phyloP scores from a whole-genome alignment of 30 jellyfish, hydroid and myxozoan species.

The Nemopilema nomurai region DNA sequence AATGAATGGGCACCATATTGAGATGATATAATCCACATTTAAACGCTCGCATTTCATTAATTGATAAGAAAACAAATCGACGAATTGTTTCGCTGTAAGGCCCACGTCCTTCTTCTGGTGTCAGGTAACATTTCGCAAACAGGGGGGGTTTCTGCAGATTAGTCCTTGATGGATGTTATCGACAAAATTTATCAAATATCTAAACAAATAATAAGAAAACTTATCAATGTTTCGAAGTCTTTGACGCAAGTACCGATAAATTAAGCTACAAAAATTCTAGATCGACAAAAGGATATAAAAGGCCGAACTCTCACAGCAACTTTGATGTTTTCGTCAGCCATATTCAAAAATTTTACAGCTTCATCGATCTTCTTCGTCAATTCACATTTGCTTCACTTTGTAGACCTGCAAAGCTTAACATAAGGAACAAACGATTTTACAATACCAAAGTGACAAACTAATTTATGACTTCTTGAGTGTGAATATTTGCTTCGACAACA shows the following conservation, averaged over 20 bases:
- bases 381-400: not conserved
- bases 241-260: not conserved
- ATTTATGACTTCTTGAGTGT: not conserved
- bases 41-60: not conserved
- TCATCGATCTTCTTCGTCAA: not conserved
- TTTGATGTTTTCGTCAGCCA: slow-evolving; percentile 82
- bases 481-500: not conserved
- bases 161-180: no score
- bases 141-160: no score
- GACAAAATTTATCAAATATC: no score
- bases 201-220: no score
- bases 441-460: not conserved
- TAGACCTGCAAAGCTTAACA: not conserved
- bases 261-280: not conserved
- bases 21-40: not conserved
- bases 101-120: no score
- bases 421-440: not conserved
- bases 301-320: slow-evolving; percentile 98
- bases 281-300: slow-evolving; percentile 76
- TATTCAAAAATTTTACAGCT: not conserved
- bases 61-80: no score
- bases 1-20: not conserved
- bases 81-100: no score
- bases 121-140: no score
- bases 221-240: no score